phyloP scores from a whole-genome alignment of 2,888 invertebrate species.

The Phyllotreta cruciferae region DNA sequence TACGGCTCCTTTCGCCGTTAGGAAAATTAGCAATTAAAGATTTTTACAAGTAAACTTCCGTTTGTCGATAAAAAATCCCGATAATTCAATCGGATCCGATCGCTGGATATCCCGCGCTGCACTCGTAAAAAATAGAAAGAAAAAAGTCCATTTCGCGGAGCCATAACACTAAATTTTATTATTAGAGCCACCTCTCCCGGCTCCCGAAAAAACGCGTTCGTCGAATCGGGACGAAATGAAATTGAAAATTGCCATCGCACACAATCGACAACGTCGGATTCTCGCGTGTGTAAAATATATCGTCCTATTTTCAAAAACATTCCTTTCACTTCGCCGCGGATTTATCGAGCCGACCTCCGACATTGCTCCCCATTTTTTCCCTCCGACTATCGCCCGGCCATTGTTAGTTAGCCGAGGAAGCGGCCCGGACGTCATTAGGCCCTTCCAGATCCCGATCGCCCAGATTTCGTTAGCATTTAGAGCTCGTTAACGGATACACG shows the following conservation, averaged over 20 bases:
- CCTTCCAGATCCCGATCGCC: too few species aligned
- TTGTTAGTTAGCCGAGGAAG: constrained; percentile 17
- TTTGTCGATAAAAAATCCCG: constrained; percentile 11
- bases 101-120: constrained; percentile 24
- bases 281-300: constrained; percentile 37
- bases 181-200: constrained; percentile 33
- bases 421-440: constrained; percentile 20
- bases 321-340: constrained; percentile 31
- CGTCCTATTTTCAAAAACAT: constrained; percentile 40
- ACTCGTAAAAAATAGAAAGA: constrained; percentile 31
- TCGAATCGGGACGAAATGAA: constrained; percentile 28
- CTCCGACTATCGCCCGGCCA: constrained; percentile 13
- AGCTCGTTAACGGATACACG: too few species aligned
- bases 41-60: not conserved
- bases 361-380: not conserved
- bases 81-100: constrained; percentile 28
- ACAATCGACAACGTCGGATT: constrained; percentile 31
- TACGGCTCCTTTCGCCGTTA: too few species aligned
- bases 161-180: constrained; percentile 39
- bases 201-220: constrained; percentile 32
- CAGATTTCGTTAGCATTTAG: too few species aligned
- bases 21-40: too few species aligned
- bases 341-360: constrained; percentile 30
- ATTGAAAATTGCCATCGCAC: constrained; percentile 32
- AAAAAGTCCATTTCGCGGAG: constrained; percentile 29